Evolutionary conservation across 2,888 invertebrate genomes (phyloP), one percentile per base, ranked within the genome.

Genomic region (Penaeus monodon): DNA sequence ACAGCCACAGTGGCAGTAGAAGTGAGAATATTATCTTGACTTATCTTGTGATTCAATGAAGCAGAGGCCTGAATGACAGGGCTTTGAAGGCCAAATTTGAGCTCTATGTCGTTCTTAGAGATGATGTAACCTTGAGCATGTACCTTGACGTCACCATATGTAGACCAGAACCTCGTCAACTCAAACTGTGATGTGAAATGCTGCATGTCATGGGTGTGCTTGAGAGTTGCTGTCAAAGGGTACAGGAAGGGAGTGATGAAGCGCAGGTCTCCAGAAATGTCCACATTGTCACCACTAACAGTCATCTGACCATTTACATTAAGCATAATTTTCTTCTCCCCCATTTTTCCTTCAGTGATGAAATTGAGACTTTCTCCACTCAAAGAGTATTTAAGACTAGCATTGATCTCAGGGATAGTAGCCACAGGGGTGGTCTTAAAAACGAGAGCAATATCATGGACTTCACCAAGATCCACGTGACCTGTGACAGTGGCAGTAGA

Each of bases 71-170:
- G 14, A 20, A 20, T 57, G 57, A 57, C 57, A 1, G 57, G 57
- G 57, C 57, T 57, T 57, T 57, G 57, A 57, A 57, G 57, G 57
- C 4, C 57, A 57, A 57, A 57, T 17, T 57, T 57, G 57, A 57
- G 57, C 17, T 57, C 57, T 57, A 57, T 20, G 57, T 57, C 57
- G 10, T 57, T 86, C 20, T 44, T 64, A 20, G 79, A 83, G 49
- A 78, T 64, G 44, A 86, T 63, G 65, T 86, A 79, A 8, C 86
- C 86, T 20, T 82, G 68, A 27, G 70, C n/a, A 24, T 82, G 81
- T 27, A 65, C 27, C 29, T 82, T 82, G 22, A 82, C 57, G n/a
- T 38, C 49, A 12, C 81, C 81, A 68, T 57, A 70, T 38, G 81
- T 65, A 44, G 65, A 65, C 81, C 81, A 82, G 81, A 82, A 70